Evolutionary conservation across 1,140 invertebrate species (phyloP), one percentile per base, ranked within the genome.

Genomic region (Gryllus bimaculatus): DNA sequence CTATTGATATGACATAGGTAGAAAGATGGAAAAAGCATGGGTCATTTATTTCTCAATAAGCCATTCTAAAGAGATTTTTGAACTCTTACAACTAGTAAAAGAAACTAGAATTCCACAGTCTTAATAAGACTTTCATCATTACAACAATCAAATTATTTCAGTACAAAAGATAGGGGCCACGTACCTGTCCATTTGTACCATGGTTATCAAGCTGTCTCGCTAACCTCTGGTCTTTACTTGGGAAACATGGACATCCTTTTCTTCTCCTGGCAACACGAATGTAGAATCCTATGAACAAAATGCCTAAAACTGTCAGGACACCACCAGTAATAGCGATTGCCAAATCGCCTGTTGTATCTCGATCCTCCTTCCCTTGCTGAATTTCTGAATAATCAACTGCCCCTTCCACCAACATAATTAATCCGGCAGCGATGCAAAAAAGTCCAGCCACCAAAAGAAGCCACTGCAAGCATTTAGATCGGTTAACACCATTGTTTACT

Each of bases 401-500:
- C 12, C 83, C 83, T 76, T 83, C 83, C 48, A 83, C 81, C 12
- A 83, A 77, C 81, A 84, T 83, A 15, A 83, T 83, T 5, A 84
- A 77, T 15, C 84, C 84, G 73, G 82, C 82, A 12, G 81, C 81
- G 15, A 84, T 47, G 7, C 81, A 80, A n/a, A 84, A 81, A 10
- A 83, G 75, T 13, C 81, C 82, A 12, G 83, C 18, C 12, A 81
- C 81, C 15, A 84, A 80, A 4, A 84, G 77, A 48, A 83, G 54
- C 83, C 83, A 84, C 73, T 83, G 83, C 18, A 84, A 75, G 78
- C 82, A 84, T 49, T 82, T 73, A 20, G 80, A 47, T 8, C 80
- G 74, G 73, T 48, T 75, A 48, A 75, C 21, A 48, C 79, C 76
- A 75, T 77, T 87, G 82, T 87, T 86, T 81, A 89, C 86, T 49